Evolutionary conservation across 2,888 invertebrate species (phyloP), one percentile per base, ranked within the genome.

Genomic region (Oscheius myriophilus): DNA sequence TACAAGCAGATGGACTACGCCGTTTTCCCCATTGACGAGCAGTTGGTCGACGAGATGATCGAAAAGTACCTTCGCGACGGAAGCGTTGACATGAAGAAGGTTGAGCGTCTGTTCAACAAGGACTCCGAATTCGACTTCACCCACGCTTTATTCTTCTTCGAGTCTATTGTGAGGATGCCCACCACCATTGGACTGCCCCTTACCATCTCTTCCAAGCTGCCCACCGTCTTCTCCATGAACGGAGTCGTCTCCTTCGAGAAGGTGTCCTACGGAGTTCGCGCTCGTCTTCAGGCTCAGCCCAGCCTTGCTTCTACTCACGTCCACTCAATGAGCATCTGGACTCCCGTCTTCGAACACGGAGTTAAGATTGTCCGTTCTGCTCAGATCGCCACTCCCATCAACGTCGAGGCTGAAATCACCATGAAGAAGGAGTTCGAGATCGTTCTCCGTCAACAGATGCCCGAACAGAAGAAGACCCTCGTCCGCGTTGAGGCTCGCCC

Each of bases 111-210:
- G 16, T 71, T 80, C 63, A 71, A 70, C 67, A 58, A 59, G n/a
- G 69, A 72, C 18, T 58, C 58, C 41, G 67, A 71, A 26, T 67
- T 77, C 71, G 69, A 76, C 63, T 45, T 55, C 45, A 54, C 68
- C 69, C 65, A 72, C 52, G 71, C 75, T 53, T 69, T 72, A 39
- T 72, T 54, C 70, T 65, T 75, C 67, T 69, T 70, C 67, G 73
- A 78, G 68, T 69, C 59, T 14, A 63, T 67, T 67, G 69, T 71
- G 63, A 73, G 71, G 65, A 69, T 83, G 67, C 79, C 83, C 58
- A 83, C 83, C 39, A 73, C 79, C 45, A 21, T 78, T 55, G 83
- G 83, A 64, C 67, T 83, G 23, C 84, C 84, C 54, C 70, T 84
- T 42, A 67, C 67, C 58, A 59, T 79, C 72, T 55, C 77, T 42